Evolutionary conservation across 2,113 vertebrate genomes (phyloP).

Genomic region (Gorsachius goisagi): DNA sequence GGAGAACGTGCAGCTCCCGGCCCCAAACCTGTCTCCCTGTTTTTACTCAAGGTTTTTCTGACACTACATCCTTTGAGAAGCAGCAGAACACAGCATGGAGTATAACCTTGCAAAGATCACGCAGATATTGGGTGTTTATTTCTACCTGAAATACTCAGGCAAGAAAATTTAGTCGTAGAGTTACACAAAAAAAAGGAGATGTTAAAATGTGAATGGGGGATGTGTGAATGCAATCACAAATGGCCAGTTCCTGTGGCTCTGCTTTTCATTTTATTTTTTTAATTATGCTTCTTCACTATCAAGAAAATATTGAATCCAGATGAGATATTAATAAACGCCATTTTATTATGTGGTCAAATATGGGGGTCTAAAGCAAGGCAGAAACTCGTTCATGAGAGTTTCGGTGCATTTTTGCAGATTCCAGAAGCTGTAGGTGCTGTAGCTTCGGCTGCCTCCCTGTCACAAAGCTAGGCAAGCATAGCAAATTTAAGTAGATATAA

Average conservation of each 20-base stretch:
- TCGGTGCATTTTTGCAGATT: slow-evolving; percentile 27
- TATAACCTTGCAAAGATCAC: neutral
- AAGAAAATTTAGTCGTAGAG: neutral
- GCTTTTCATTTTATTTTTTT: neutral
- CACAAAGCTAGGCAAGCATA: slow-evolving; percentile 48
- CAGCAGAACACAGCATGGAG: neutral
- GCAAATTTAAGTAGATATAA: slow-evolving; percentile 61
- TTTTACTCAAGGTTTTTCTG: slow-evolving; percentile 11
- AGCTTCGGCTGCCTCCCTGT: slow-evolving; percentile 30
- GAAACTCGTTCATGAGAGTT: slow-evolving; percentile 24
- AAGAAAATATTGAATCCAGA: neutral
- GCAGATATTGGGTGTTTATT: neutral
- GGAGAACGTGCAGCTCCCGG: neutral
- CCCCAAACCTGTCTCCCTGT: neutral
- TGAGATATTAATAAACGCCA: neutral
- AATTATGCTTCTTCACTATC: neutral
- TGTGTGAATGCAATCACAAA: neutral
- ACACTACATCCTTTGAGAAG: neutral
- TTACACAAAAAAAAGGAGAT: neutral
- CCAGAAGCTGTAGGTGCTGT: neutral
- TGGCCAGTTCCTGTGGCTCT: neutral
- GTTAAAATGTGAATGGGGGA: neutral
- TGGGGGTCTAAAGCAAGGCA: neutral
- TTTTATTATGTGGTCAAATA: neutral
- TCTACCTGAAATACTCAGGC: neutral